A percentile compares a stretch with the other conserved stretches of the same genome.
phyloP scores from a whole-genome alignment of 2,797 vertebrate genomes.

The Gallirallus australis region DNA sequence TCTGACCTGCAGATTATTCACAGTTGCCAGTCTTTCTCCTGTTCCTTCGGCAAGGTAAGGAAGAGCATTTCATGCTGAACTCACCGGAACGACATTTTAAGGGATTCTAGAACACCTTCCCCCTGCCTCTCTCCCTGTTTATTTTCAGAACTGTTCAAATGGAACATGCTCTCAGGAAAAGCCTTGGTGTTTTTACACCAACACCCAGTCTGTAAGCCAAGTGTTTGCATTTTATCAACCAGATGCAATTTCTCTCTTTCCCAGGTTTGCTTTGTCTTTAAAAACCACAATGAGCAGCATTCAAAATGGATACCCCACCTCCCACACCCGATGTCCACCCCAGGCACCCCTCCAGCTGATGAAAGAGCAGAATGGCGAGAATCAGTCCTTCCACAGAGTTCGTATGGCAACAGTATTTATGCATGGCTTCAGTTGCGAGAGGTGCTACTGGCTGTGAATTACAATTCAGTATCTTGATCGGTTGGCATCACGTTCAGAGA shows the following conservation, averaged over 20 bases:
- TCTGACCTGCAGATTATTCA: slow-evolving; percentile 40
- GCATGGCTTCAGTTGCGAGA: neutral
- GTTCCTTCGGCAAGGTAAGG: neutral
- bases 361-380: neutral
- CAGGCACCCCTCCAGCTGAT: neutral
- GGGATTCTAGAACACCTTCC: neutral
- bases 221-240: neutral
- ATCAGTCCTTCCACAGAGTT: neutral
- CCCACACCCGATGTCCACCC: neutral
- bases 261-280: neutral
- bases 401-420: neutral
- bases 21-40: neutral
- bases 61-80: neutral
- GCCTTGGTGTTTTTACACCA: neutral
- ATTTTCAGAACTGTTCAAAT: neutral
- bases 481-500: neutral
- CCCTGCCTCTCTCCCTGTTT: neutral
- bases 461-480: neutral
- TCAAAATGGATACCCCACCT: neutral
- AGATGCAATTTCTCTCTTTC: neutral
- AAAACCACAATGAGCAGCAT: neutral
- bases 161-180: neutral
- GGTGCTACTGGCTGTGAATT: neutral
- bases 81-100: neutral
- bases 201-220: neutral